phyloP scores from a whole-genome alignment of 2,888 invertebrate genomes.

The Chalcis sispes region DNA sequence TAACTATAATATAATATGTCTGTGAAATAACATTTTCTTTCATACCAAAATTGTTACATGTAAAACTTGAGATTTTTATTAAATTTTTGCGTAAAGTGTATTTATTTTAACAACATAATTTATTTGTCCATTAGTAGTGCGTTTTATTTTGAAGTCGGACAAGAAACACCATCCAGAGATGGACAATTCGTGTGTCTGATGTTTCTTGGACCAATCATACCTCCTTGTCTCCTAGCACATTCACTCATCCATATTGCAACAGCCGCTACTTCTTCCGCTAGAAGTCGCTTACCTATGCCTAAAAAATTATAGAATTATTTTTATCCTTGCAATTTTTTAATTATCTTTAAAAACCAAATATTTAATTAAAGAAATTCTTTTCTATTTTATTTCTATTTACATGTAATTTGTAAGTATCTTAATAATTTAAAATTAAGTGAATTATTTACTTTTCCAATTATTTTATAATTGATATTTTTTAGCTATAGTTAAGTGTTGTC shows the following conservation, averaged over 20 bases:
- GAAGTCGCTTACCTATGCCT: slow-evolving; percentile 72
- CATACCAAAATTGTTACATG: slow-evolving; percentile 31
- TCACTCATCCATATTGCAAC: slow-evolving; percentile 73
- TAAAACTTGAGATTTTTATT: slow-evolving; percentile 44
- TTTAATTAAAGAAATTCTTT: too few species aligned
- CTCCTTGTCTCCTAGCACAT: slow-evolving; percentile 79
- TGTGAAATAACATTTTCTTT: slow-evolving; percentile 28
- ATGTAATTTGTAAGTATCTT: too few species aligned
- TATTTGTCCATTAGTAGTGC: neutral
- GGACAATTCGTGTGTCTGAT: slow-evolving; percentile 84
- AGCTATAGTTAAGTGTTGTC: too few species aligned
- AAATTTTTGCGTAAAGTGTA: slow-evolving; percentile 23
- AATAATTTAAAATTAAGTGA: too few species aligned
- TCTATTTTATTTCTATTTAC: too few species aligned
- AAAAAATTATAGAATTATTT: neutral
- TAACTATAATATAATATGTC: slow-evolving; percentile 10
- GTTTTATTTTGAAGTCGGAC: neutral
- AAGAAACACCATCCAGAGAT: slow-evolving; percentile 78
- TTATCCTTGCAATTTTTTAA: neutral
- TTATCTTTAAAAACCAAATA: neutral
- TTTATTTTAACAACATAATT: neutral
- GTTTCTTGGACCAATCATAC: slow-evolving; percentile 84
- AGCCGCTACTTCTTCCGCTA: slow-evolving; percentile 68
- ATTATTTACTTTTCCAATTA: too few species aligned
- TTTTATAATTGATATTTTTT: too few species aligned